Base-by-base conservation (phyloP, 2,888 invertebrate species). In the Andricus curvator region DNA sequence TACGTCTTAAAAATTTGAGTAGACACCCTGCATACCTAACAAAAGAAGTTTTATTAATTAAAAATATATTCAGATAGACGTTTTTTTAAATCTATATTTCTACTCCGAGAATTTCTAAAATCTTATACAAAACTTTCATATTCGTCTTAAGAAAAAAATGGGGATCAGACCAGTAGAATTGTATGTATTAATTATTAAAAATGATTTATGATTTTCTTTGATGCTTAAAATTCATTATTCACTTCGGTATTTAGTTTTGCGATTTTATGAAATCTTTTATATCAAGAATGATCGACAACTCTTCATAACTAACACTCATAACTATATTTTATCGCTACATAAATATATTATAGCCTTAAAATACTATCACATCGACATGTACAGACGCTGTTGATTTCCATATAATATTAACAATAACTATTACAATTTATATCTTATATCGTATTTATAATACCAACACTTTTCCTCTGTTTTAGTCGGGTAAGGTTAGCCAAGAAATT, bases 291-390 rank as follows among this genome's bases (percentile, higher is more conserved):
- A 51, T 13, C 48, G 29, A 48, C 51, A 70, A 70, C 51, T 51
- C 2, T 48, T 70, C 29, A 17, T 51, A 29, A 48, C 22, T 70
- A 11, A 70, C 70, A 51, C 29, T 25, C 48, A 51, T 44, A 51
- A 15, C 17, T 70, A 70, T 29, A 70, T 70, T 48, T 48, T 29
- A 70, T 70, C 20, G 25, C 70, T 70, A 70, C 48, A 51, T 11
- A 8, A 25, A 17, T 65, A 68, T 44, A 68, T 68, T 41, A 68
- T 68, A 68, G 25, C 41, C 67, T 68, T 68, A 41, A 68, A 68
- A 68, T 41, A 68, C 68, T 68, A 44, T 48, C 25, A 48, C 48
- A 68, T 48, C 41, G 33, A 33, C 22, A 17, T 41, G 25, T 68
- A 20, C 20, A 29, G 17, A 68, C 25, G 22, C 48, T 17, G 25